Conservation (phyloP, 1,140 invertebrate species). For the Drosophila carrolli region DNA sequence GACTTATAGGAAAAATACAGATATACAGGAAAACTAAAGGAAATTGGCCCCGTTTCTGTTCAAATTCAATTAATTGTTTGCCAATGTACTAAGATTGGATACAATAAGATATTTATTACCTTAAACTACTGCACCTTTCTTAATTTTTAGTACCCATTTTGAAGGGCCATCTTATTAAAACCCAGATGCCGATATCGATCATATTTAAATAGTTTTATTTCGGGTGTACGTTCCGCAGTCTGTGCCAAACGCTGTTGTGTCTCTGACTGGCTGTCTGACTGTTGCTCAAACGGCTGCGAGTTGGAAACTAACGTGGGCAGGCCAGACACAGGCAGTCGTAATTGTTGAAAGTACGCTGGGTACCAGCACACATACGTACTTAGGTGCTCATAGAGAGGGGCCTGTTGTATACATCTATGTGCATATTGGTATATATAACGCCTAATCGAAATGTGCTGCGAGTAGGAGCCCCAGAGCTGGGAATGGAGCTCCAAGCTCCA, state of each 20-base stretch:
- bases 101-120: too few relatives aligned
- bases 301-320: conserved; percentile 70
- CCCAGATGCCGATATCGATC: not conserved
- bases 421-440: conserved; percentile 45
- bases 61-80: too few relatives aligned
- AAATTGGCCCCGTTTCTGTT: too few relatives aligned
- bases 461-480: conserved; percentile 59
- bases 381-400: conserved; percentile 31
- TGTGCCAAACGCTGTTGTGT: conserved; percentile 56
- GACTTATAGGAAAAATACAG: too few relatives aligned
- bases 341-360: conserved; percentile 78
- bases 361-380: conserved; percentile 43
- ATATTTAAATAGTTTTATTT: not conserved
- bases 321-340: conserved; percentile 70
- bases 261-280: conserved; percentile 64
- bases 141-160: too few relatives aligned
- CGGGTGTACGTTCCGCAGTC: conserved; percentile 24
- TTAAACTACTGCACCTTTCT: too few relatives aligned
- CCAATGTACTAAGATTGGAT: too few relatives aligned
- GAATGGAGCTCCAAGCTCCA: conserved; percentile 17
- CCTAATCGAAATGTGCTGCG: conserved; percentile 76
- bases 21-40: too few relatives aligned
- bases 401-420: conserved; percentile 11
- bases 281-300: conserved; percentile 71
- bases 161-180: not conserved